Evolutionary conservation across 1,140 invertebrate genomes (phyloP).

Genomic region (Ladona fulva): DNA sequence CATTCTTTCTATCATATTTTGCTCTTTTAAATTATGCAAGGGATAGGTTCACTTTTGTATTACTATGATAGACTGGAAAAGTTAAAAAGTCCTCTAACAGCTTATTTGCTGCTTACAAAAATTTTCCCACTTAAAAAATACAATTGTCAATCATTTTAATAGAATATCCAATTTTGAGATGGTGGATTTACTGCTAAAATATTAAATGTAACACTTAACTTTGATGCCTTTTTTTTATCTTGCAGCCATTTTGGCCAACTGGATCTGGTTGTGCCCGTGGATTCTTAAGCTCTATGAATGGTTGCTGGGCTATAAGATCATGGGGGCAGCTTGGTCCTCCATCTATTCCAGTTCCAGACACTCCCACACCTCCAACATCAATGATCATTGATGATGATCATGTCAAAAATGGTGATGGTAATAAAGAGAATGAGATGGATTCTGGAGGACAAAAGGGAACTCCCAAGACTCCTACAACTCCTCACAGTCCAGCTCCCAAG

Average conservation of each 20-base stretch:
- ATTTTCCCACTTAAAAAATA: too few relatives aligned
- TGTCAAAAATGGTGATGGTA: not conserved
- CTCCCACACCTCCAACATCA: not conserved
- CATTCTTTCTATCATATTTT: too few relatives aligned
- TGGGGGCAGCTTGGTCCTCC: conserved; percentile 63
- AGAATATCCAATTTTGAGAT: too few relatives aligned
- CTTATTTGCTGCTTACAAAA: too few relatives aligned
- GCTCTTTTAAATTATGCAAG: too few relatives aligned
- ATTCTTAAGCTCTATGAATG: conserved; percentile 91
- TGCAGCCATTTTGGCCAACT: conserved; percentile 93
- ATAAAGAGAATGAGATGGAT: not conserved
- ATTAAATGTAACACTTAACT: too few relatives aligned
- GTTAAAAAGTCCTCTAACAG: too few relatives aligned
- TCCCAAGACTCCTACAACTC: not conserved
- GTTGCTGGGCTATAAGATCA: conserved; percentile 85
- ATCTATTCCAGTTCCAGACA: conserved; percentile 31
- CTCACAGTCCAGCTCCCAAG: too few relatives aligned
- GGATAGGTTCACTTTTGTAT: too few relatives aligned
- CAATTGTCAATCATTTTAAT: too few relatives aligned
- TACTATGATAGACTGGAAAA: too few relatives aligned
- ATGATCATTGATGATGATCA: not conserved
- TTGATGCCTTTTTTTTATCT: not conserved
- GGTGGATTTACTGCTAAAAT: too few relatives aligned
- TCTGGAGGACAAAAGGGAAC: not conserved
- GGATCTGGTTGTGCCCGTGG: conserved; percentile 95